Evolutionary conservation across 2,797 vertebrate genomes (phyloP).

Genomic region (Arnoldichthys spilopterus): DNA sequence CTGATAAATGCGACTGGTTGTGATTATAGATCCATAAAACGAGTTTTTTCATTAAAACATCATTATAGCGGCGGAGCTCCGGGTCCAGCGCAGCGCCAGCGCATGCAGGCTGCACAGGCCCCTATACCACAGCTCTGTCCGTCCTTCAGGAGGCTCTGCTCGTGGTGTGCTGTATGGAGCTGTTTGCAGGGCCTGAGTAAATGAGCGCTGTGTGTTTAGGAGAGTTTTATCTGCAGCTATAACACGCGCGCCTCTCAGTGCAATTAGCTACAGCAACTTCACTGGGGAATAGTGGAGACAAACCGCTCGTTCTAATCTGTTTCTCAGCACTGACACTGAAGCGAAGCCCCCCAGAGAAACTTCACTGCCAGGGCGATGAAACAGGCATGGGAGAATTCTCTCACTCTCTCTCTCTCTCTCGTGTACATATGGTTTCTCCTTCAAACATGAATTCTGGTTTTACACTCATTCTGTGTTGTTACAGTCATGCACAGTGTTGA

Average conservation of each 20-base stretch:
- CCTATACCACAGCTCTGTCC: too few relatives aligned
- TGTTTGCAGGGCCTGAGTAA: too few relatives aligned
- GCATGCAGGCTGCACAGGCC: too few relatives aligned
- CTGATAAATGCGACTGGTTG: constrained; percentile 58
- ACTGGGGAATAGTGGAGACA: too few relatives aligned
- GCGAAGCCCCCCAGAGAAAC: constrained; percentile 63
- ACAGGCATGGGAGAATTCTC: constrained; percentile 53
- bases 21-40: constrained; percentile 60
- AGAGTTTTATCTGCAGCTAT: too few relatives aligned
- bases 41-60: constrained; percentile 57
- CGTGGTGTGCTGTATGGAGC: too few relatives aligned
- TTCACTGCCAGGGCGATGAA: constrained; percentile 69
- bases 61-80: constrained; percentile 48
- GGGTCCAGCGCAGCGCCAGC: constrained; percentile 31
- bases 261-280: too few relatives aligned
- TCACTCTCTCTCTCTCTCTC: neutral
- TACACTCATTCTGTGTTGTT: constrained; percentile 36
- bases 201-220: too few relatives aligned
- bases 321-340: constrained; percentile 75
- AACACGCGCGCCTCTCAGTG: too few relatives aligned
- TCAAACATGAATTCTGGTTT: constrained; percentile 57
- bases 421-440: constrained; percentile 73
- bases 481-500: constrained; percentile 12
- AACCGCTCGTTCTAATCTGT: too few relatives aligned
- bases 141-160: too few relatives aligned